phyloP scores from a whole-genome alignment of 2,888 invertebrate genomes.

The Andrena camellia region DNA sequence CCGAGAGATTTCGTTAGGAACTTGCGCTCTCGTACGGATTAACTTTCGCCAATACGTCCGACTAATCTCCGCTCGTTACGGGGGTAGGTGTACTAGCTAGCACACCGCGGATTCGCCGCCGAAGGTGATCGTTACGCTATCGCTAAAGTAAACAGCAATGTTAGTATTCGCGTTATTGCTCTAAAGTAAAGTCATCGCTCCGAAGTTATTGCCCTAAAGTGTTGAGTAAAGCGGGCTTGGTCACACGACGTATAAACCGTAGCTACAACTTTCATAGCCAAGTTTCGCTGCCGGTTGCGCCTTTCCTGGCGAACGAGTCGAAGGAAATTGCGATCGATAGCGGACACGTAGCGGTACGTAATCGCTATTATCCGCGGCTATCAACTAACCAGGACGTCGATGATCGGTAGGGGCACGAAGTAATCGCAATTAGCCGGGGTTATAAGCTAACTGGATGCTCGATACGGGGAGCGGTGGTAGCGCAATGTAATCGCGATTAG shows the following conservation, averaged over 20 bases:
- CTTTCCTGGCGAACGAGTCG: background rate
- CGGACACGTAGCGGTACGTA: constrained; percentile 19
- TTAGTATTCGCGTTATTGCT: too few species aligned
- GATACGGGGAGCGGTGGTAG: constrained; percentile 1
- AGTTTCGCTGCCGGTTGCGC: background rate
- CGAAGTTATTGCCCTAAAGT: too few species aligned
- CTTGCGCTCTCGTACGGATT: too few species aligned
- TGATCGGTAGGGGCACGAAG: constrained; percentile 47
- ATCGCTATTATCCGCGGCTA: constrained; percentile 50
- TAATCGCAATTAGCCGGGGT: constrained; percentile 49
- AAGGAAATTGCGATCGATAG: constrained; percentile 44
- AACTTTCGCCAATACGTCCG: too few species aligned
- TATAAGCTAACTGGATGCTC: constrained; percentile 14
- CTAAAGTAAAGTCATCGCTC: too few species aligned
- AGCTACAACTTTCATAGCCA: background rate
- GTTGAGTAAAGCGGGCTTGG: too few species aligned
- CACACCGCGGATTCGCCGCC: too few species aligned
- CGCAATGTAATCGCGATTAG: constrained; percentile 50
- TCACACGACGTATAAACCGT: too few species aligned
- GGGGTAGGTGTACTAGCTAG: too few species aligned
- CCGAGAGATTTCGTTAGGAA: background rate
- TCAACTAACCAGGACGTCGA: constrained; percentile 34
- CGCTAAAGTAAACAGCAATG: too few species aligned
- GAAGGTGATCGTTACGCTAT: too few species aligned
- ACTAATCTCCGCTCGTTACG: too few species aligned